Percentiles rank a stretch among this genome's conserved stretches.
Conservation (phyloP, 2,113 vertebrate species). For the Tetrax tetrax region DNA sequence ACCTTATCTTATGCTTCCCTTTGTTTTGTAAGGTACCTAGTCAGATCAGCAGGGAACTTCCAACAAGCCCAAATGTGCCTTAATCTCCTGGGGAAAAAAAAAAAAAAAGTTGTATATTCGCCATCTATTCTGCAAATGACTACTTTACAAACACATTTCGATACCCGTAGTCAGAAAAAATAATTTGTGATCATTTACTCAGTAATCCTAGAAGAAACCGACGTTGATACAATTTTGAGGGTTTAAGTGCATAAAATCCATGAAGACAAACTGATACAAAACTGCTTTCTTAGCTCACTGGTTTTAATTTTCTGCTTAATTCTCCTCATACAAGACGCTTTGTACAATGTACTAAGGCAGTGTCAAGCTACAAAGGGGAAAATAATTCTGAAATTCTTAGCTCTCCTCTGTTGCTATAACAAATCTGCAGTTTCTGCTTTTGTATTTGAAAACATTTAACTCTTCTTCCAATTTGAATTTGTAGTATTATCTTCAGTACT, state of each 20-base stretch:
- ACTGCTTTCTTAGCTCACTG: neutral
- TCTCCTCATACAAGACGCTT: neutral
- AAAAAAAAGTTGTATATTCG: neutral
- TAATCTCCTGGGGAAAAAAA: neutral
- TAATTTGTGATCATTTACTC: neutral
- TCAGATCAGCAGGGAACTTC: neutral
- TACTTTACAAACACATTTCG: neutral
- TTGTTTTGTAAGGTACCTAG: neutral
- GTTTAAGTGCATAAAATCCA: neutral
- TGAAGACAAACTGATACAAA: neutral
- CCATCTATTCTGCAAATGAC: constrained; percentile 36
- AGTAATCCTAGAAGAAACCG: neutral
- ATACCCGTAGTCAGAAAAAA: neutral
- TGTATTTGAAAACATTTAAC: neutral
- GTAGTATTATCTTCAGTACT: neutral
- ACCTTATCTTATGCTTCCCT: neutral
- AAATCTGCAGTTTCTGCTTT: neutral
- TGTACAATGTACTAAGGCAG: neutral
- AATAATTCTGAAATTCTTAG: neutral
- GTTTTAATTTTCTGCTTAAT: neutral
- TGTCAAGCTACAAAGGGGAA: neutral
- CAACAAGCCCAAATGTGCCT: neutral
- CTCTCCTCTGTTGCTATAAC: neutral
- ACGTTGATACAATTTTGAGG: neutral
- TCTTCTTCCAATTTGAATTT: neutral